Base-by-base conservation (phyloP, 2,113 vertebrate species). In the Shinisaurus crocodilurus region DNA sequence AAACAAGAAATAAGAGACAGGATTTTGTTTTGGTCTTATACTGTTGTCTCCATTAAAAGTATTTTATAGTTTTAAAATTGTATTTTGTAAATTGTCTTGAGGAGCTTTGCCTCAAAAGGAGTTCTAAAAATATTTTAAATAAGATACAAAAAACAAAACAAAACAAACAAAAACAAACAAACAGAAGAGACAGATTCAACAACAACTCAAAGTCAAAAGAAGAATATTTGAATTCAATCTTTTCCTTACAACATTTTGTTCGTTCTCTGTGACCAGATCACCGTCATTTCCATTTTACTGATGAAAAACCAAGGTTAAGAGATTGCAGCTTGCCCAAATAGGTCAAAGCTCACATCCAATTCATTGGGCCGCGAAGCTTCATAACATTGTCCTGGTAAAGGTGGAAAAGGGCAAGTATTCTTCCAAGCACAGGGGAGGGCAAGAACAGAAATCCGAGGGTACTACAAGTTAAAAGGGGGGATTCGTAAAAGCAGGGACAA, bases 101-200 rank as follows among this genome's bases (percentile, higher is more conserved):
- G 23, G 45, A 6, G 40, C 23, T 45, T 77, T 45, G 43, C 9
- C 43, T 77, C 76, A 54, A 81, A 72, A 40, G 60, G 92, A 89
- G 91, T 29, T n/a, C 6, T 81, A 88, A 40, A 82, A 67, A 80
- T 6, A 1, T 50, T 70, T 85, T 10, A 63, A 23, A 63, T 12
- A 34, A 70, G 70, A 77, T 63, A 63, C 60, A 10, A 54, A 10
- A 54, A 54, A 54, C 3, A n/a, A n/a, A n/a, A 7, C 65, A 4
- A 87, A 90, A 85, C 45, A 70, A 91, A 50, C 10, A 69, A 4
- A 87, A 90, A 85, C 45, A 70, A 91, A 50, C 29, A 57, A 43
- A 0, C 60, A 48, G 45, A 43, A 29, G 15, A 2, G 0, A 27
- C n/a, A 40, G 72, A 43, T 25, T 63, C 72, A 65, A 20, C 43